A percentile compares a stretch with the other conserved stretches of the same genome.
phyloP scores from a whole-genome alignment of 1,140 invertebrate species.

The Phenacoccus solenopsis region DNA sequence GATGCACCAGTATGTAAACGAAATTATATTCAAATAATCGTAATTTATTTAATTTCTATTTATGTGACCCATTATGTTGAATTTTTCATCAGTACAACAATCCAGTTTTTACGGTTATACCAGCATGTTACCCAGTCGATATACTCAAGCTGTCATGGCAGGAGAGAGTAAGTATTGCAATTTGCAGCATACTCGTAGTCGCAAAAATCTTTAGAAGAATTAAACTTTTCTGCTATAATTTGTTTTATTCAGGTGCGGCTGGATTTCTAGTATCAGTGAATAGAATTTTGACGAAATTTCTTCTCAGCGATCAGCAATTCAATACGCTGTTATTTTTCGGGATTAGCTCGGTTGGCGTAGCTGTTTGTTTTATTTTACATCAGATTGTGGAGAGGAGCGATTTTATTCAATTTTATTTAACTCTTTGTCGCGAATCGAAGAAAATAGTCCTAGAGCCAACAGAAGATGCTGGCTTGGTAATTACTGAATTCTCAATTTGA shows the following conservation, averaged over 20 bases:
- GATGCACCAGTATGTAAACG: slow-evolving; percentile 58
- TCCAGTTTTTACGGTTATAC: slow-evolving; percentile 90
- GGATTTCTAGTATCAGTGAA: slow-evolving; percentile 73
- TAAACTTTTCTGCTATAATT: too few relatives aligned
- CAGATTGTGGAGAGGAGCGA: slow-evolving; percentile 59
- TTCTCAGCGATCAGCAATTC: slow-evolving; percentile 53
- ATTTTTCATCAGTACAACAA: slow-evolving; percentile 57
- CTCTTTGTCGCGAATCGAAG: slow-evolving; percentile 52
- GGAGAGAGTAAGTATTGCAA: slow-evolving; percentile 73
- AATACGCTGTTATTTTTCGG: slow-evolving; percentile 79
- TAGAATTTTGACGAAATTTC: slow-evolving; percentile 65
- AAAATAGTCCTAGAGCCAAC: slow-evolving; percentile 59
- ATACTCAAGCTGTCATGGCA: slow-evolving; percentile 86
- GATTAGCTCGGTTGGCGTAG: slow-evolving; percentile 58
- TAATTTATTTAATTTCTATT: not conserved
- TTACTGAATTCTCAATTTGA: slow-evolving; percentile 23
- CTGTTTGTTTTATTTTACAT: slow-evolving; percentile 60
- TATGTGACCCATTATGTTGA: not conserved
- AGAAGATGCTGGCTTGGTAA: slow-evolving; percentile 64
- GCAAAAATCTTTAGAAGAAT: too few relatives aligned
- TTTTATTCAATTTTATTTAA: slow-evolving; percentile 72
- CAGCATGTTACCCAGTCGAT: slow-evolving; percentile 74
- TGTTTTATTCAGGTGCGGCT: slow-evolving; percentile 50
- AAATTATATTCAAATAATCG: not conserved
- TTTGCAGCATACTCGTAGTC: too few relatives aligned